phyloP scores from a whole-genome alignment of 2,113 vertebrate genomes.

The Todiramphus saurophagus region DNA sequence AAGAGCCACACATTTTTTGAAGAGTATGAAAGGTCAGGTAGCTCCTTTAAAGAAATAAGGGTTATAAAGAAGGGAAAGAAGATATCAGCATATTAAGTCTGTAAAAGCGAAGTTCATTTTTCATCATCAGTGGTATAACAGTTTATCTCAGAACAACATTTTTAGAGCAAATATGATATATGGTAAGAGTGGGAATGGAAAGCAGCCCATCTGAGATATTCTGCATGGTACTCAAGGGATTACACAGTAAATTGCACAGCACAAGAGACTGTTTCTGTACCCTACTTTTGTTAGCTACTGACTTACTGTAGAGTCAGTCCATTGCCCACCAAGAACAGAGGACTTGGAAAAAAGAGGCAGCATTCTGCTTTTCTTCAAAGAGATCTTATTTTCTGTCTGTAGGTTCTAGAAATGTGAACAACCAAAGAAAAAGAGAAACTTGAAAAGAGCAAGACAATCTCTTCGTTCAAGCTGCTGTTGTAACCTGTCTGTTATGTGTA shows the following conservation, averaged over 20 bases:
- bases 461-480: background rate
- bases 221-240: background rate
- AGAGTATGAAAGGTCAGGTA: background rate
- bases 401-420: background rate
- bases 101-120: conserved; percentile 1
- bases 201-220: background rate
- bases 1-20: background rate
- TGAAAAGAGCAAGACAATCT: background rate
- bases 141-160: background rate
- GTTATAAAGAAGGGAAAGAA: background rate
- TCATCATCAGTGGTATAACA: background rate
- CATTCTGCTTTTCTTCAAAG: background rate
- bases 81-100: background rate
- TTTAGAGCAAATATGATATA: background rate
- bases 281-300: background rate
- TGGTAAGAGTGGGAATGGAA: background rate
- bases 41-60: background rate
- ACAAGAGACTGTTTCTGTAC: background rate
- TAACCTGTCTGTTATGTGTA: background rate
- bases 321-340: background rate
- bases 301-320: background rate
- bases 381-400: background rate
- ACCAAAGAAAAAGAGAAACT: background rate
- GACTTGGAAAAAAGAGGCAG: background rate
- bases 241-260: background rate